Evolutionary conservation across 2,888 invertebrate genomes (phyloP).

Genomic region (Anoncus sp.): DNA sequence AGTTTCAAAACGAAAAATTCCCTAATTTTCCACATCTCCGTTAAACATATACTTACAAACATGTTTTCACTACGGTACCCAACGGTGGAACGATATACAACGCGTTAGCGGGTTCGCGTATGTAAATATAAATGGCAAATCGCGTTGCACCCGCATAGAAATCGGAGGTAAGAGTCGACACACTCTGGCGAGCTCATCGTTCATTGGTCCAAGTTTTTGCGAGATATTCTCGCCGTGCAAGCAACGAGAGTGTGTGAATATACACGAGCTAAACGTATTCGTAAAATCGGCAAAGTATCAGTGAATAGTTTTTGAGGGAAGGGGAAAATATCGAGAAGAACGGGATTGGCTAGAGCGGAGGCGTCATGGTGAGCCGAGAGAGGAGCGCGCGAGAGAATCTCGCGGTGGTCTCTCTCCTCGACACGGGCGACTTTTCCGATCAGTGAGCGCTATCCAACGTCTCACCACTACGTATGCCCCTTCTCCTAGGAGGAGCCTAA

Average conservation of each 20-base stretch:
- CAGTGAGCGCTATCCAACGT: constrained; percentile 73
- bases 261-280: neutral
- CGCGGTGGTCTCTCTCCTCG: constrained; percentile 68
- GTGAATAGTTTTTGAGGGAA: constrained; percentile 53
- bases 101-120: neutral
- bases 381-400: constrained; percentile 64
- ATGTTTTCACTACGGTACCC: neutral
- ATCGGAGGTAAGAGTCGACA: constrained; percentile 7
- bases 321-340: constrained; percentile 46
- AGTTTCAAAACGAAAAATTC: too few species aligned
- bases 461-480: constrained; percentile 77
- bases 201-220: constrained; percentile 45
- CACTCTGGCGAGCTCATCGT: constrained; percentile 26
- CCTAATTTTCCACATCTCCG: too few species aligned
- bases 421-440: constrained; percentile 80
- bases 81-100: neutral
- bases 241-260: constrained; percentile 23
- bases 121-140: constrained; percentile 13
- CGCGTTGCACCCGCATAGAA: neutral
- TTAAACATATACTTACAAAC: neutral
- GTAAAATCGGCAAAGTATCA: constrained; percentile 15
- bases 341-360: constrained; percentile 70
- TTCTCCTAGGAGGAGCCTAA: constrained; percentile 82
- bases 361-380: constrained; percentile 65
- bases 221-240: constrained; percentile 39